Conservation (phyloP, 2,888 invertebrate genomes). For the Apodemia hepburni region DNA sequence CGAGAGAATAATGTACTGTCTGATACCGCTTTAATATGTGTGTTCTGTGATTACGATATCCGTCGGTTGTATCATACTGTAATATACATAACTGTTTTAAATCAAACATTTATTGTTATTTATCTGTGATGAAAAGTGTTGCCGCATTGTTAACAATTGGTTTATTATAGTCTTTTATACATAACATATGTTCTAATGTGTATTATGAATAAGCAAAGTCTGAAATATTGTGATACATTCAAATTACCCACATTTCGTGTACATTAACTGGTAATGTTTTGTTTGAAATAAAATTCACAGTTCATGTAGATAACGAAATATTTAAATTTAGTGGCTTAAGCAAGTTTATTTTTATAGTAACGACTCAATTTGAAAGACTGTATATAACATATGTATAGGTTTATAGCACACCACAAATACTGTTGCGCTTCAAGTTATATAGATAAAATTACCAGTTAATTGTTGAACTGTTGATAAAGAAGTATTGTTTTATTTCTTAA, state of each 20-base stretch:
- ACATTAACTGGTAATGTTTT: constrained; percentile 32
- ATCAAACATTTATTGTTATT: constrained; percentile 26
- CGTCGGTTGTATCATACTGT: constrained; percentile 5
- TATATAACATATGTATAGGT: constrained; percentile 10
- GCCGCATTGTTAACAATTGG: constrained; percentile 31
- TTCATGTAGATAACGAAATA: constrained; percentile 22
- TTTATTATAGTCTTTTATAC: constrained; percentile 20
- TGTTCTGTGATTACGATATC: constrained; percentile 11
- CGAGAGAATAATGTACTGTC: constrained; percentile 2
- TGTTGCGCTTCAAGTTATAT: neutral
- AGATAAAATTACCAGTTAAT: constrained; percentile 8
- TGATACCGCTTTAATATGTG: constrained; percentile 10
- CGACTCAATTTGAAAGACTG: constrained; percentile 24
- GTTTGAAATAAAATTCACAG: constrained; percentile 35
- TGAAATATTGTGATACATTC: constrained; percentile 51
- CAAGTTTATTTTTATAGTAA: constrained; percentile 22
- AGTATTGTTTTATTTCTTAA: constrained; percentile 9
- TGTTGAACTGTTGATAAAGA: constrained; percentile 6
- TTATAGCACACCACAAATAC: constrained; percentile 17
- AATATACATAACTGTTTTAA: constrained; percentile 12
- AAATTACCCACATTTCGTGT: constrained; percentile 13
- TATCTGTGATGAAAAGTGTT: constrained; percentile 51
- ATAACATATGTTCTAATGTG: constrained; percentile 28
- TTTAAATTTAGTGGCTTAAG: constrained; percentile 17
- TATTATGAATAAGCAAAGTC: constrained; percentile 52